Percentiles rank a stretch among this genome's conserved stretches.
phyloP scores from a whole-genome alignment of 2,113 vertebrate species.

The Perognathus longimembris region DNA sequence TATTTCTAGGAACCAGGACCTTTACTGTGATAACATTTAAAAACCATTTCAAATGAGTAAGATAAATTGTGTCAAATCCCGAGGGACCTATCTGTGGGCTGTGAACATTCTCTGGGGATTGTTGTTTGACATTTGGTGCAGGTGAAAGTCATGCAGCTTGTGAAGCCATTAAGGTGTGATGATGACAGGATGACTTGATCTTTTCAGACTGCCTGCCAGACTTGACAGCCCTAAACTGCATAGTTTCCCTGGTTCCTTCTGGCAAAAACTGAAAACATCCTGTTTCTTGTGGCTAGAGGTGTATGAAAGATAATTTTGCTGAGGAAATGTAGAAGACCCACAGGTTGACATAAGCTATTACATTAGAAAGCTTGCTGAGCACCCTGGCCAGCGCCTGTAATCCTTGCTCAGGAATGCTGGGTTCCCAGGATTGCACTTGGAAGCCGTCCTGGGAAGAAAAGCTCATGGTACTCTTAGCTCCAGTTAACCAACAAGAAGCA shows the following conservation, averaged over 20 bases:
- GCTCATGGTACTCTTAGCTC: too few species aligned
- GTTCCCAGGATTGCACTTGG: too few species aligned
- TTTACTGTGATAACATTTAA: constrained; percentile 60
- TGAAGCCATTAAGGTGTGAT: constrained; percentile 62
- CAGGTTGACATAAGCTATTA: neutral
- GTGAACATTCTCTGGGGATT: constrained; percentile 30
- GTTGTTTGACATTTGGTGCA: constrained; percentile 55
- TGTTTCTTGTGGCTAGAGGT: neutral
- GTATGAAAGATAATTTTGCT: constrained; percentile 25
- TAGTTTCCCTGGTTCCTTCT: neutral
- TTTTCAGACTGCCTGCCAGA: constrained; percentile 51
- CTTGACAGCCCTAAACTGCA: constrained; percentile 53
- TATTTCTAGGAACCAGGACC: constrained; percentile 21
- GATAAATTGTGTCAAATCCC: constrained; percentile 23
- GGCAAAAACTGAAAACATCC: neutral
- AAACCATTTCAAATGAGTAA: constrained; percentile 38
- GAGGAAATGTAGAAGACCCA: constrained; percentile 5
- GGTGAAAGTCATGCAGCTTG: constrained; percentile 54
- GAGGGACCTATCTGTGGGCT: constrained; percentile 21
- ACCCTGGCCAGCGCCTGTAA: too few species aligned
- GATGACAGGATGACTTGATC: constrained; percentile 59
- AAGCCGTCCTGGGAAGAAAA: too few species aligned
- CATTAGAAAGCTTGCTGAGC: neutral
- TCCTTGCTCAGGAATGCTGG: too few species aligned
- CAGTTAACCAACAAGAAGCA: too few species aligned